Conservation (phyloP, 2,888 invertebrate genomes). For the Pheosia tremula region DNA sequence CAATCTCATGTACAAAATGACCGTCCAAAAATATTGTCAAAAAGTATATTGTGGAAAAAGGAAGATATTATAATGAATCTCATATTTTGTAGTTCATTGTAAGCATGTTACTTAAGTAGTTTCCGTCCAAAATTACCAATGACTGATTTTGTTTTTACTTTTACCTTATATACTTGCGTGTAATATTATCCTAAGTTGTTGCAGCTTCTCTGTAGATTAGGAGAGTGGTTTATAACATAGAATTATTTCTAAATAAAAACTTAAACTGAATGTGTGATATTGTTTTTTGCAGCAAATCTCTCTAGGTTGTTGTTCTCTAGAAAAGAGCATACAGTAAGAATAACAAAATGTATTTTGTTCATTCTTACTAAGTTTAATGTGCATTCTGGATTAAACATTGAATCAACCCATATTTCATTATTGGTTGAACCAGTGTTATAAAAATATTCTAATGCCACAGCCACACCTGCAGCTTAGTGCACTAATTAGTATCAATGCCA, state of each 20-base stretch:
- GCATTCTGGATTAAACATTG: too few species aligned
- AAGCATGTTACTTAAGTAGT: conserved; percentile 78
- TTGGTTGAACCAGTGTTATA: too few species aligned
- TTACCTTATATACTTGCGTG: conserved; percentile 56
- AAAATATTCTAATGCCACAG: too few species aligned
- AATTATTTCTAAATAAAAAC: conserved; percentile 76
- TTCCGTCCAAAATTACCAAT: conserved; percentile 82
- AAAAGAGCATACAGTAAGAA: too few species aligned
- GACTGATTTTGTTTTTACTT: conserved; percentile 69
- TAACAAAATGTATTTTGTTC: too few species aligned
- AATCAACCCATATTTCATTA: too few species aligned
- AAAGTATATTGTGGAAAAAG: conserved; percentile 19
- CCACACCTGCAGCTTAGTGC: too few species aligned
- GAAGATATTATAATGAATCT: conserved; percentile 47
- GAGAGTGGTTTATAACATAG: conserved; percentile 59
- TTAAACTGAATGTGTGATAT: conserved; percentile 12
- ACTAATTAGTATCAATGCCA: too few species aligned
- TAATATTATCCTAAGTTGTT: conserved; percentile 65
- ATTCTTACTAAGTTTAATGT: too few species aligned
- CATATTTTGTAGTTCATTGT: conserved; percentile 44
- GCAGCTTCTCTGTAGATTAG: conserved; percentile 57
- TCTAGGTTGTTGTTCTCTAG: not conserved
- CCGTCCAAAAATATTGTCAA: conserved; percentile 57
- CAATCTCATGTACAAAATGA: conserved; percentile 10
- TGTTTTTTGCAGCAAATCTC: not conserved